phyloP scores from a whole-genome alignment of 1,140 invertebrate genomes.

The Mercenaria mercenaria region DNA sequence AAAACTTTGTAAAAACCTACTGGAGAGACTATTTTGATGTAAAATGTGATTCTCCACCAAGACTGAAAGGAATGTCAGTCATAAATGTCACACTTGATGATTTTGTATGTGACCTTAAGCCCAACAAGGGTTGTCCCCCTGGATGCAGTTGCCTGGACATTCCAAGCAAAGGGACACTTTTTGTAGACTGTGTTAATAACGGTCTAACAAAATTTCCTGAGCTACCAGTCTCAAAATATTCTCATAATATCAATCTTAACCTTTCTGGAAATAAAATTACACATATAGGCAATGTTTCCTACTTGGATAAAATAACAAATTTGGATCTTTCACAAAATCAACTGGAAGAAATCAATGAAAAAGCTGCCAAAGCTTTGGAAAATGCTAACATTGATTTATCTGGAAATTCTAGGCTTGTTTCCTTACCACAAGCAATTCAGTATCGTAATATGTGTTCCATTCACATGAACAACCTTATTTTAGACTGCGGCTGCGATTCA shows the following conservation, averaged over 20 bases:
- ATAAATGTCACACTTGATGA: not conserved
- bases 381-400: conserved; percentile 17
- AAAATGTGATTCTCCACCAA: conserved; percentile 18
- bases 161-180: conserved; percentile 30
- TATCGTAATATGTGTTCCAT: conserved; percentile 17
- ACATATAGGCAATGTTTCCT: not conserved
- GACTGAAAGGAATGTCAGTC: not conserved
- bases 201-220: conserved; percentile 4
- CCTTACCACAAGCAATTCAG: conserved; percentile 27
- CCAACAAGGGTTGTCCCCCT: conserved; percentile 2
- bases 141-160: conserved; percentile 23
- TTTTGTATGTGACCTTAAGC: conserved; percentile 8
- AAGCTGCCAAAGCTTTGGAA: not conserved
- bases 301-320: not conserved
- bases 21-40: conserved; percentile 39
- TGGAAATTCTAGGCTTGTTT: not conserved
- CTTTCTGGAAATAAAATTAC: conserved; percentile 26
- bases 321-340: conserved; percentile 35
- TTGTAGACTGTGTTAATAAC: conserved; percentile 8
- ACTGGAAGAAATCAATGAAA: conserved; percentile 6
- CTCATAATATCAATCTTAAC: conserved; percentile 19
- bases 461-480: not conserved
- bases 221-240: conserved; percentile 30
- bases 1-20: not conserved
- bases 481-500: conserved; percentile 5